Base-by-base conservation (phyloP, 2,113 vertebrate genomes). In the Microcebus jonahi region DNA sequence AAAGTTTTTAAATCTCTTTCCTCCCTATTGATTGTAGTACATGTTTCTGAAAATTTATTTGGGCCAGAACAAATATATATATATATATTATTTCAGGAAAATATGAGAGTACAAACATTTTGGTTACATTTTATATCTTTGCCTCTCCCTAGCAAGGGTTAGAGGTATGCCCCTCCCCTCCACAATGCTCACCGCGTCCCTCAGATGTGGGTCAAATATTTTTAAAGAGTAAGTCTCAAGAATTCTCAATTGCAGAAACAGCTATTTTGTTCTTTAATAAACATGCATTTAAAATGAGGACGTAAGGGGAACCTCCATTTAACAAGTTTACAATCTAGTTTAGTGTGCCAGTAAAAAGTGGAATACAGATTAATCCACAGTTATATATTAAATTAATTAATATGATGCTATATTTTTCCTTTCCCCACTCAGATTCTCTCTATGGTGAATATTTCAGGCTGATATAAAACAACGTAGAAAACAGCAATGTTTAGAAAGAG, bases 391-490 rank as follows among this genome's bases (percentile, higher is more conserved):
- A 76, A 92, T 57, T 65, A 94, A 82, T 73, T 53, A 92, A 80
- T 55, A 45, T 45, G 3, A 80, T 77, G 6, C 3, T 84, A 36
- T 61, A 70, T 93, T 61, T 63, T 27, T 34, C 15, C 13, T 42
- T 77, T 84, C 21, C 36, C 27, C n/a, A 61, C 34, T 91, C 80
- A 93, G 65, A 84, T 82, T 90, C 9, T 88, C 68, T 89, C 63
- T 50, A 0, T 39, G 87, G 61, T 94, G 67, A 80, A 70, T 91
- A 91, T 81, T 90, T 90, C 73, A 95, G 89, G 57, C 0, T 18
- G 53, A 95, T 61, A 70, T 55, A 95, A 67, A 95, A 90, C 36
- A 95, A 89, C 20, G 65, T 55, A 94, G 79, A 93, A 88, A 85
- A 63, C 2, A 81, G 29, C 2, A 20, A 50, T 50, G 31, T 77